Evolutionary conservation across 2,113 vertebrate species (phyloP).

Genomic region (Anser cygnoides): DNA sequence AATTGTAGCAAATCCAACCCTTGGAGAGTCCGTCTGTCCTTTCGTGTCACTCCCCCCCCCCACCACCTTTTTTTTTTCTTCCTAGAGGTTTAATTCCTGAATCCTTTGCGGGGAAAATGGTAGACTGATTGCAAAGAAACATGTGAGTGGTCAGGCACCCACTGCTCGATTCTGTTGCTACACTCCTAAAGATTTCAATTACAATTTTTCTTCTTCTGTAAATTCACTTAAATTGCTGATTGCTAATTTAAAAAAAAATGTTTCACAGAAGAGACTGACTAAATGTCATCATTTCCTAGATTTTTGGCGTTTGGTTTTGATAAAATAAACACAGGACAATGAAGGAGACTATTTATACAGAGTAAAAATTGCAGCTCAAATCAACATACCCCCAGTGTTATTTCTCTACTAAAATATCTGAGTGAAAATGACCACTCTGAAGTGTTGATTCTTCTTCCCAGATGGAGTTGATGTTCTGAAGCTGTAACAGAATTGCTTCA

Average conservation of each 20-base stretch:
- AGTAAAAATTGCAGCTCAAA: background rate
- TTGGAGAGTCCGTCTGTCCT: background rate
- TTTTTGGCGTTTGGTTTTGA: background rate
- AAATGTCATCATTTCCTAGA: background rate
- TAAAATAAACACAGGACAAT: background rate
- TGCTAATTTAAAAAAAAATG: background rate
- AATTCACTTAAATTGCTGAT: background rate
- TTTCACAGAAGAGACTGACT: background rate
- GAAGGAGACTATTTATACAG: background rate
- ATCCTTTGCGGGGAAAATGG: background rate
- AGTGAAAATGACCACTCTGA: background rate
- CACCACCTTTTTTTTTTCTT: background rate
- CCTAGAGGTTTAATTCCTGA: background rate
- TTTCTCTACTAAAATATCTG: background rate
- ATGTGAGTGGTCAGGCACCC: background rate
- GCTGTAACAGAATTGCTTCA: background rate
- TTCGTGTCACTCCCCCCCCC: too few relatives aligned
- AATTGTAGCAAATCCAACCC: background rate
- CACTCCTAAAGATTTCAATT: background rate
- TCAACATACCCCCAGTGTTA: background rate
- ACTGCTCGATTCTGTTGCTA: background rate
- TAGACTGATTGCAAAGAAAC: background rate
- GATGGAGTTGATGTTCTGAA: background rate
- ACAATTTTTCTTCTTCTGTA: background rate
- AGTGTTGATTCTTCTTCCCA: background rate